phyloP scores from a whole-genome alignment of 2,113 vertebrate species.

The Physeter macrocephalus region DNA sequence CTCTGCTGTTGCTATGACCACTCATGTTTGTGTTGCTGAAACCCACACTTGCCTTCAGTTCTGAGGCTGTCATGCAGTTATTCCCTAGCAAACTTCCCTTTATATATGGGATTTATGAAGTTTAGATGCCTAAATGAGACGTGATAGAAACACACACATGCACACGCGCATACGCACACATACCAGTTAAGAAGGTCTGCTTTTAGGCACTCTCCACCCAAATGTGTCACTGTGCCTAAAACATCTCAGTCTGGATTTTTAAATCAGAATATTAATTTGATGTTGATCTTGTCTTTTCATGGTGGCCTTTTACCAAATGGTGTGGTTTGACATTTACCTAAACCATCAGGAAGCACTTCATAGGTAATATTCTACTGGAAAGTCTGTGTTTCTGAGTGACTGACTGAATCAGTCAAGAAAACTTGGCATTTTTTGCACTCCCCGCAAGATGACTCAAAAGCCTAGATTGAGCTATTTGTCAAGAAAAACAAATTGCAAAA shows the following conservation, averaged over 20 bases:
- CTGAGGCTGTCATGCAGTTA: not conserved
- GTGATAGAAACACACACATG: rapidly evolving
- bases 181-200: rapidly evolving
- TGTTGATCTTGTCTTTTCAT: not conserved
- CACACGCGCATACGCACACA: rapidly evolving
- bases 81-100: not conserved
- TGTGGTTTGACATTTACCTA: not conserved
- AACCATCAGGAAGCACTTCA: not conserved
- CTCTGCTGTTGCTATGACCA: constrained; percentile 64
- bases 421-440: not conserved
- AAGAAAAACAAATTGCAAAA: not conserved
- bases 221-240: not conserved
- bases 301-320: not conserved
- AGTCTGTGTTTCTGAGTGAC: not conserved
- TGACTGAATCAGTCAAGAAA: not conserved
- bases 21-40: constrained; percentile 58
- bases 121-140: not conserved
- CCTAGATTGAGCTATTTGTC: not conserved
- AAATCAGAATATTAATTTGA: not conserved
- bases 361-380: not conserved
- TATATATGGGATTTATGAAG: not conserved
- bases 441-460: not conserved
- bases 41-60: not conserved
- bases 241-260: not conserved
- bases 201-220: not conserved